Percentiles rank a stretch among this genome's conserved stretches.
phyloP scores from a whole-genome alignment of 2,888 invertebrate species.

The Eilema sororculum region DNA sequence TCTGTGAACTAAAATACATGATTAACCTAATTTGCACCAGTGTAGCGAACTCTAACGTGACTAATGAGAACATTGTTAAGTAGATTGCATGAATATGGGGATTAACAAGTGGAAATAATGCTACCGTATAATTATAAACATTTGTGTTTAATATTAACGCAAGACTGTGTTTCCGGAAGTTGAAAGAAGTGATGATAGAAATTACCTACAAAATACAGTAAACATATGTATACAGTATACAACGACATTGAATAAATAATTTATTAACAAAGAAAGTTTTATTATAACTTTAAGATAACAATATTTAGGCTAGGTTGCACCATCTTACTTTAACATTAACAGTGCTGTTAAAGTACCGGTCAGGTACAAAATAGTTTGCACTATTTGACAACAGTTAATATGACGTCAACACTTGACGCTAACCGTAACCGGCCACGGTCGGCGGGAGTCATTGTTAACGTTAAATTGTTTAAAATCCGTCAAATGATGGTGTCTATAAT shows the following conservation, averaged over 20 bases:
- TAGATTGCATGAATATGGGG: slow-evolving; percentile 47
- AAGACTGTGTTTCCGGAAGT: neutral
- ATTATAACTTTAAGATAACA: neutral
- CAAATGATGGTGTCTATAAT: too few relatives aligned
- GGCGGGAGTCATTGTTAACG: too few relatives aligned
- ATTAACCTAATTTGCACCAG: slow-evolving; percentile 60
- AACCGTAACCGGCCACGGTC: too few relatives aligned
- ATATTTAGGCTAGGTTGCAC: too few relatives aligned
- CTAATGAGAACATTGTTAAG: slow-evolving; percentile 52
- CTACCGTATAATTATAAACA: slow-evolving; percentile 15
- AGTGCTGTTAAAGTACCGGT: too few relatives aligned
- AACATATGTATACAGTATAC: too few relatives aligned
- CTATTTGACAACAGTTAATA: too few relatives aligned
- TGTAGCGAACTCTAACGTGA: slow-evolving; percentile 52
- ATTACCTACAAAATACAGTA: neutral
- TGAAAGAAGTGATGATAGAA: neutral
- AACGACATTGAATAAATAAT: neutral
- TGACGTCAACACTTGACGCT: too few relatives aligned
- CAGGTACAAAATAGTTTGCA: too few relatives aligned
- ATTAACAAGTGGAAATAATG: slow-evolving; percentile 20
- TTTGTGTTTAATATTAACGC: neutral
- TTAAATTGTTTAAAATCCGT: too few relatives aligned
- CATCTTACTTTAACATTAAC: too few relatives aligned
- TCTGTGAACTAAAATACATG: slow-evolving; percentile 56
- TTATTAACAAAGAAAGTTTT: neutral